These are phyloP conservation scores for Brienomyrus brachyistius DNA, from an alignment of 2,113 vertebrate genomes.

Conservation along the genomic window DNA sequence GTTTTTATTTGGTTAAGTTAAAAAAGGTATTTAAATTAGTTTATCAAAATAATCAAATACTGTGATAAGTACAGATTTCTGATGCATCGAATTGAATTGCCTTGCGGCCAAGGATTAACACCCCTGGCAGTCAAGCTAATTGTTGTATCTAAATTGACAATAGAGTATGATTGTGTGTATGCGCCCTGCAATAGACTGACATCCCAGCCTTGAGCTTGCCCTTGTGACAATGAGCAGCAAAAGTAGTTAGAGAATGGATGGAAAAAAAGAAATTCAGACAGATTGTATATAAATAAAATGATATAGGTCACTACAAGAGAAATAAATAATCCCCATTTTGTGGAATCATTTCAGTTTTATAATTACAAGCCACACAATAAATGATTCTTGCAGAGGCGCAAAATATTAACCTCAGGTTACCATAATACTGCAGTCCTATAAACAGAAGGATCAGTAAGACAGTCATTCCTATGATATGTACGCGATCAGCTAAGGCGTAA, in stretches of 20 bases:
- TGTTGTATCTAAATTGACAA: background rate
- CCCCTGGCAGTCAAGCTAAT: background rate
- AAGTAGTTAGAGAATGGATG: no score
- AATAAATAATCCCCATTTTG: background rate
- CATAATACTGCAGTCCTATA: background rate
- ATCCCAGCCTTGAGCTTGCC: no score
- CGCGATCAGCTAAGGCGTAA: background rate
- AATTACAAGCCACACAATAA: background rate
- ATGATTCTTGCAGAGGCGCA: background rate
- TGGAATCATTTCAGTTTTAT: background rate
- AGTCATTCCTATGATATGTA: background rate
- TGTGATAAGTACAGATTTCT: background rate
- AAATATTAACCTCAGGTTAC: background rate
- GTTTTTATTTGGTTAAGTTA: background rate
- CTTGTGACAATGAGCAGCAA: no score
- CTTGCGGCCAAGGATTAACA: background rate
- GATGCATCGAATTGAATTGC: background rate
- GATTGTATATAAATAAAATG: background rate
- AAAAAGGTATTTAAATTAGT: background rate
- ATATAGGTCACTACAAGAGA: background rate
- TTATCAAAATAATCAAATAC: background rate
- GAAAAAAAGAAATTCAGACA: background rate
- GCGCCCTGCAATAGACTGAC: no score
- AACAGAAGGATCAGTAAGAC: background rate
- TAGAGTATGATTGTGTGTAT: no score